Percentiles rank a stretch among this genome's conserved stretches.
phyloP scores from a whole-genome alignment of 2,113 vertebrate species.

The Atractosteus spatula region DNA sequence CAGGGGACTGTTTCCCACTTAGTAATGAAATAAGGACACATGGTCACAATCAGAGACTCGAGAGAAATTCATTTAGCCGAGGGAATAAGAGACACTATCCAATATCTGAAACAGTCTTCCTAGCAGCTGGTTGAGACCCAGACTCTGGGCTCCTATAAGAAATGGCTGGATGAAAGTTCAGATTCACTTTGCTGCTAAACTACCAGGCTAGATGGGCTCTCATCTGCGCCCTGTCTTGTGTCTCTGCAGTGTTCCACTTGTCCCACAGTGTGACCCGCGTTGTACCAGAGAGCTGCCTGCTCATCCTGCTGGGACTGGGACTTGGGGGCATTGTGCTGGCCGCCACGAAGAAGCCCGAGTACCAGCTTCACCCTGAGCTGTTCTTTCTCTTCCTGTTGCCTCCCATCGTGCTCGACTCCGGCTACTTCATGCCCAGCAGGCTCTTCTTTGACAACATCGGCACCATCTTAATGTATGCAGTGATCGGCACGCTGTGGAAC shows the following conservation, averaged over 20 bases:
- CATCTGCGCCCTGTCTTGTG: neutral
- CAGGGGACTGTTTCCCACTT: no score
- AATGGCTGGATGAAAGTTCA: no score
- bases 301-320: constrained; percentile 90
- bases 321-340: constrained; percentile 87
- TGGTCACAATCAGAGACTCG: no score
- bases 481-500: constrained; percentile 93
- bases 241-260: constrained; percentile 85
- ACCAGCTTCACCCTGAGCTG: constrained; percentile 89
- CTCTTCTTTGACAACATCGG: constrained; percentile 96
- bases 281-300: constrained; percentile 91
- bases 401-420: constrained; percentile 90
- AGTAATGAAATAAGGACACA: no score
- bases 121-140: no score
- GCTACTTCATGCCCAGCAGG: constrained; percentile 94
- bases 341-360: constrained; percentile 88
- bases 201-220: no score
- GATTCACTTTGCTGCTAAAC: no score
- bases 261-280: constrained; percentile 87
- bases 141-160: no score
- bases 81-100: no score
- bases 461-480: constrained; percentile 88
- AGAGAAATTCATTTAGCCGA: no score
- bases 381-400: constrained; percentile 97
- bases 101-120: no score